These are phyloP conservation scores for Thamnophis elegans DNA, from an alignment of 2,797 vertebrate genomes.

Conservation along the genomic window DNA sequence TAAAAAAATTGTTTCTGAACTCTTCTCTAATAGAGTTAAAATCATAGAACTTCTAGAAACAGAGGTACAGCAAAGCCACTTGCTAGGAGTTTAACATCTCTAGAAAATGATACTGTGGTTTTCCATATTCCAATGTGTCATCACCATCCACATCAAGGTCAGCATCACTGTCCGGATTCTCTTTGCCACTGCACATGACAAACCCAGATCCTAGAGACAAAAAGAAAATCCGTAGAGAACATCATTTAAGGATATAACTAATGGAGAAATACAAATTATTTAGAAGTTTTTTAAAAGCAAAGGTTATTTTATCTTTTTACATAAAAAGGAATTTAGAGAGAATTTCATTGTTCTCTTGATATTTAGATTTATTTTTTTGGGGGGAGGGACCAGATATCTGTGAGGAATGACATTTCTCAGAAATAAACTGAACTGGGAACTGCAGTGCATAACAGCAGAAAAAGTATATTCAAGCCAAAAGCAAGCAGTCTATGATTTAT, in stretches of 20 bases:
- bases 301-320: not conserved
- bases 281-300: not conserved
- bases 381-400: not conserved
- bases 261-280: not conserved
- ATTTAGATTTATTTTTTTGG: not conserved
- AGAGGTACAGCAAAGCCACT: not conserved
- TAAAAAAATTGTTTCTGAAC: not conserved
- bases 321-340: not conserved
- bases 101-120: slow-evolving; percentile 94
- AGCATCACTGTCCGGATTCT: slow-evolving; percentile 94
- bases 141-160: slow-evolving; percentile 98
- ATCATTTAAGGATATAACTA: not conserved
- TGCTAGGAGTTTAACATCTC: not conserved
- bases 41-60: not conserved
- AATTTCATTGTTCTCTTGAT: not conserved
- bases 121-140: slow-evolving; percentile 97
- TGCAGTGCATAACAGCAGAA: not conserved
- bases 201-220: slow-evolving; percentile 90
- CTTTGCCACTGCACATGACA: slow-evolving; percentile 94
- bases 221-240: slow-evolving; percentile 26
- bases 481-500: not conserved
- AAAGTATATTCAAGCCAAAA: not conserved
- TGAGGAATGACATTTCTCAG: not conserved
- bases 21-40: not conserved
- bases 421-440: not conserved